Conservation (phyloP, 64 coral and sea anemone genomes). For the Actinia tenebrosa region DNA sequence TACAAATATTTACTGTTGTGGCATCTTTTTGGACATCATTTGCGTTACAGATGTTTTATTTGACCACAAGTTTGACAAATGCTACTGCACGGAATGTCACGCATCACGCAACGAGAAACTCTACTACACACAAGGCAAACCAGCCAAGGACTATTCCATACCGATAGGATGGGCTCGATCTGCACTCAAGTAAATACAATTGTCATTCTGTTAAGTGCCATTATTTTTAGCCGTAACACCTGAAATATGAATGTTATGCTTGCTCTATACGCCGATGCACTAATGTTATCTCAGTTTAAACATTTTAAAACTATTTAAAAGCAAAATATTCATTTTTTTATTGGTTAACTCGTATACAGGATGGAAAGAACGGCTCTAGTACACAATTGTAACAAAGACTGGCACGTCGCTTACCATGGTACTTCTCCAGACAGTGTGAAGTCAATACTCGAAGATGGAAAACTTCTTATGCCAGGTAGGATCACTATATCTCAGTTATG, state of each 20-base stretch:
- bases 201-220: background rate
- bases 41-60: slow-evolving; percentile 33
- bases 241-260: background rate
- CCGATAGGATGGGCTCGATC: slow-evolving; percentile 70
- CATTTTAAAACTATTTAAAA: background rate
- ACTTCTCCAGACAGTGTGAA: slow-evolving; percentile 46
- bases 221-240: background rate
- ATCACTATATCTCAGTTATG: too few species aligned
- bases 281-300: background rate
- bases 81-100: slow-evolving; percentile 67
- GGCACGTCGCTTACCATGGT: slow-evolving; percentile 83
- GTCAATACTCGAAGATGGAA: slow-evolving; percentile 52
- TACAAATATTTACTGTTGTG: too few species aligned
- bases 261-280: too few species aligned
- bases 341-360: background rate
- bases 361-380: slow-evolving; percentile 1
- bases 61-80: slow-evolving; percentile 38
- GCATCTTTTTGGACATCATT: background rate
- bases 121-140: slow-evolving; percentile 41
- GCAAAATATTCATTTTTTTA: background rate
- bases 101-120: slow-evolving; percentile 51
- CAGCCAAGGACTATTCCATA: slow-evolving; percentile 64
- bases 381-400: slow-evolving; percentile 44
- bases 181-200: slow-evolving; percentile 32
- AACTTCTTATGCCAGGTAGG: slow-evolving; percentile 68